Percentiles rank a stretch among this genome's conserved stretches.
These are phyloP conservation scores for Nicator chloris DNA, from an alignment of 2,113 vertebrate genomes.

Conservation along the genomic window DNA sequence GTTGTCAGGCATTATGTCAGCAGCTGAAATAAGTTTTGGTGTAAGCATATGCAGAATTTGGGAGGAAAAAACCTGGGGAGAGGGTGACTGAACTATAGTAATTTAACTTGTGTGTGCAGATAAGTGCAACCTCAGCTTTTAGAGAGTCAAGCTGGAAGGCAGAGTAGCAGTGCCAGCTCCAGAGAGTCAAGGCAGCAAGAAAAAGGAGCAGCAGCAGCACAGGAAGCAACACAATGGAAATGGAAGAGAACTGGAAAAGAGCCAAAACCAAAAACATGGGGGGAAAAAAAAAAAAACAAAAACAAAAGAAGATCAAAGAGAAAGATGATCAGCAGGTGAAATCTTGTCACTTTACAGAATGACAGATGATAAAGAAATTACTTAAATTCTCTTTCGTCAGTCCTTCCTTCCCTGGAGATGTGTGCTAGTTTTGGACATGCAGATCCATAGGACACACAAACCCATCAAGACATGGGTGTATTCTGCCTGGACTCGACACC, in stretches of 20 bases:
- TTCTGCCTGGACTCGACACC: background rate
- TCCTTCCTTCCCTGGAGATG: background rate
- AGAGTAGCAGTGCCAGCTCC: conserved; percentile 77
- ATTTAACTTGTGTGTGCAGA: background rate
- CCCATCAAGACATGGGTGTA: background rate
- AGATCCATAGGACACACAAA: background rate
- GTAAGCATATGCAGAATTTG: conserved; percentile 4
- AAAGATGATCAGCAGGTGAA: background rate
- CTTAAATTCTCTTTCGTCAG: background rate
- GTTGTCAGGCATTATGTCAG: background rate
- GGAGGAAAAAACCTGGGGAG: background rate
- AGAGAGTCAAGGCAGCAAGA: conserved; percentile 78
- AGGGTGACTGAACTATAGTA: conserved; percentile 10
- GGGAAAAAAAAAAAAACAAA: background rate
- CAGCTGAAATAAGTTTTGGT: conserved; percentile 17
- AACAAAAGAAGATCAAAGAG: background rate
- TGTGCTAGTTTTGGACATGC: background rate
- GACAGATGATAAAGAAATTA: background rate
- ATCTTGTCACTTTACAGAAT: background rate
- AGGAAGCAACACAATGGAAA: background rate
- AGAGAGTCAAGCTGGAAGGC: conserved; percentile 70
- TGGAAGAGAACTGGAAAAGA: background rate
- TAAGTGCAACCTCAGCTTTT: conserved; percentile 73
- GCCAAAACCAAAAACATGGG: background rate
- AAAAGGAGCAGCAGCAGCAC: background rate